Base-by-base conservation (phyloP, 2,113 vertebrate species). In the Trematocara nigrifrons region DNA sequence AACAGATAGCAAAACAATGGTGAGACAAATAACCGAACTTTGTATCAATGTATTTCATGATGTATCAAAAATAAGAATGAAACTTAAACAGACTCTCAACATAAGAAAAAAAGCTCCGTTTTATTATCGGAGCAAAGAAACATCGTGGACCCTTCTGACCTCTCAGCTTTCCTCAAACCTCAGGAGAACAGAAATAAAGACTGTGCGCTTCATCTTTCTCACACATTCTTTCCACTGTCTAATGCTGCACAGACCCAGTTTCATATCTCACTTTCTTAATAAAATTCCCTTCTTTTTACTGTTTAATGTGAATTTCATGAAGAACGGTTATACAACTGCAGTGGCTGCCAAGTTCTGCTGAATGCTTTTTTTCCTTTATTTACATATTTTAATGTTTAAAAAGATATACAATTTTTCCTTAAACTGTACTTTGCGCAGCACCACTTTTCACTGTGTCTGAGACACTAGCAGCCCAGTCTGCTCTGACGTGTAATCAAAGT, bases 51-150 rank as follows among this genome's bases (percentile, higher is more conserved):
- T 26, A 26, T 26, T 26, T 26, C 26, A 26, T 26, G 3, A 76
- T 49, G 6, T 76, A 31, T 76, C 69, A 76, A 31, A 76, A 76
- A 49, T 29, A 74, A 51, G 26, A 49, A 76, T 31, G 45, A 47
- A 51, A 26, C 66, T 71, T 26, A 42, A 45, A 74, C 69, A 47
- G 15, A 31, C 10, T 38, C 20, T 12, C 26, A 49, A 49, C 9
- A 71, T 26, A 18, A 76, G 22, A 49, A 76, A 49, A 22, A 76
- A 26, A 4, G 10, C 45, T 33, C 26, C 0, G 3, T 12, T 76
- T 49, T 76, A 31, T n/a, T 76, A 76, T 76, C 2, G 4, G 9
- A 47, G 22, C 20, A 74, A 74, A 74, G 22, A 29, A 29, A 11
- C 13, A 47, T 1, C 13, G 3, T 2, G 15, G 45, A 31, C 15